A percentile compares a stretch with the other conserved stretches of the same genome.
phyloP scores from a whole-genome alignment of 1,140 invertebrate genomes.

The Leptopilina clavipes region DNA sequence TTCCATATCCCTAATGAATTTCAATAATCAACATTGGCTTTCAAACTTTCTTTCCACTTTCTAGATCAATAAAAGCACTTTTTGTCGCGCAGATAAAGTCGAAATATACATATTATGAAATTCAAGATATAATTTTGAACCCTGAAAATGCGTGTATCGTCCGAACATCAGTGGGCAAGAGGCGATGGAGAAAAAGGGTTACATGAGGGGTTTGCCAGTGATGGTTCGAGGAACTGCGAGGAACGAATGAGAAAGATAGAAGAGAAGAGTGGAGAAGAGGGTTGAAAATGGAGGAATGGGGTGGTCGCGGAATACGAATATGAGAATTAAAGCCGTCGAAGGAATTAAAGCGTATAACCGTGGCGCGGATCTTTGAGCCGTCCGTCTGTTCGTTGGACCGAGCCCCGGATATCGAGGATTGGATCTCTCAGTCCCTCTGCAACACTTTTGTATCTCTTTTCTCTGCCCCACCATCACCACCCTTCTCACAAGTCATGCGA shows the following conservation, averaged over 20 bases:
- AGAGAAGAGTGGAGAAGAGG: slow-evolving; percentile 49
- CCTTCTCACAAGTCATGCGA: slow-evolving; percentile 58
- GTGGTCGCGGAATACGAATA: slow-evolving; percentile 70
- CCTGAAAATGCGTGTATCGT: slow-evolving; percentile 59
- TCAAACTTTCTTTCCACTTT: not conserved
- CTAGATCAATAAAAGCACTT: not conserved
- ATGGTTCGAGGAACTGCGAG: slow-evolving; percentile 45
- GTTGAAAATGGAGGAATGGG: slow-evolving; percentile 43
- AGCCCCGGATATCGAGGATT: slow-evolving; percentile 66
- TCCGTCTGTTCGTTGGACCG: slow-evolving; percentile 51
- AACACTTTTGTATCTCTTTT: slow-evolving; percentile 49
- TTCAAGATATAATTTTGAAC: slow-evolving; percentile 46
- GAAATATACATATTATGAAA: too few relatives aligned
- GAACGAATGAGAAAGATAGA: slow-evolving; percentile 50
- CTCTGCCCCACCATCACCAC: slow-evolving; percentile 51
- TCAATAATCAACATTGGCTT: slow-evolving; percentile 1
- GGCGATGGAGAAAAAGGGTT: slow-evolving; percentile 44
- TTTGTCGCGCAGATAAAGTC: too few relatives aligned
- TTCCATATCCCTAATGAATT: slow-evolving; percentile 15
- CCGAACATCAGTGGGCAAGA: slow-evolving; percentile 53
- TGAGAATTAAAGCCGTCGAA: slow-evolving; percentile 75
- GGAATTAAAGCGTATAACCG: slow-evolving; percentile 74
- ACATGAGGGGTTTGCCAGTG: slow-evolving; percentile 44
- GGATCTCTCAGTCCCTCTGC: slow-evolving; percentile 55
- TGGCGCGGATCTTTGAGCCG: slow-evolving; percentile 61